Conservation (phyloP, 2,113 vertebrate species). For the Hyla sarda region DNA sequence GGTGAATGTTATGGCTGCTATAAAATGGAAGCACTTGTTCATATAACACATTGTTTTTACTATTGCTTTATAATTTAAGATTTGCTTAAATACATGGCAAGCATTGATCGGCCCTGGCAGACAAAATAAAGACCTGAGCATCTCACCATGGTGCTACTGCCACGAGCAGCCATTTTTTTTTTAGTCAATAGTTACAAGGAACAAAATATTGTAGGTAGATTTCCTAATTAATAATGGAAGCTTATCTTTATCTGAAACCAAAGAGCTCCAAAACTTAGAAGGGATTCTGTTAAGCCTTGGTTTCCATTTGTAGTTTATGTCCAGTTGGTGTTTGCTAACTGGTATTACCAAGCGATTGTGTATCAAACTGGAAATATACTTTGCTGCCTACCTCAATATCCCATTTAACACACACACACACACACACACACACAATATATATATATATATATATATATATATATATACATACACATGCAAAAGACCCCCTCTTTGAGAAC, state of each 20-base stretch:
- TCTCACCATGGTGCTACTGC: not conserved
- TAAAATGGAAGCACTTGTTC: constrained; percentile 48
- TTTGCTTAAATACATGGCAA: constrained; percentile 42
- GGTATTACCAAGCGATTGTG: not conserved
- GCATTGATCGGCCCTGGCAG: constrained; percentile 6
- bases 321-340: not conserved
- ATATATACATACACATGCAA: too few species aligned
- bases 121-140: not conserved
- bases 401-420: too few species aligned
- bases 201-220: not conserved
- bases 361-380: not conserved
- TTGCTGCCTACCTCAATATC: too few species aligned
- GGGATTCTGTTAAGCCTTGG: not conserved
- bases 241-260: not conserved
- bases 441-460: too few species aligned
- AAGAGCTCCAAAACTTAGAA: not conserved
- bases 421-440: too few species aligned
- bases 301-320: not conserved
- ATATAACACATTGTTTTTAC: constrained; percentile 54
- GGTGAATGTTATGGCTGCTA: constrained; percentile 32
- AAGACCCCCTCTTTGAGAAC: too few species aligned
- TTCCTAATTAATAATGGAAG: not conserved
- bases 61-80: constrained; percentile 43
- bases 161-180: not conserved
- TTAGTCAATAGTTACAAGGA: not conserved